Evolutionary conservation across 2,888 invertebrate genomes (phyloP).

Genomic region (Apomyelois bistriatella): DNA sequence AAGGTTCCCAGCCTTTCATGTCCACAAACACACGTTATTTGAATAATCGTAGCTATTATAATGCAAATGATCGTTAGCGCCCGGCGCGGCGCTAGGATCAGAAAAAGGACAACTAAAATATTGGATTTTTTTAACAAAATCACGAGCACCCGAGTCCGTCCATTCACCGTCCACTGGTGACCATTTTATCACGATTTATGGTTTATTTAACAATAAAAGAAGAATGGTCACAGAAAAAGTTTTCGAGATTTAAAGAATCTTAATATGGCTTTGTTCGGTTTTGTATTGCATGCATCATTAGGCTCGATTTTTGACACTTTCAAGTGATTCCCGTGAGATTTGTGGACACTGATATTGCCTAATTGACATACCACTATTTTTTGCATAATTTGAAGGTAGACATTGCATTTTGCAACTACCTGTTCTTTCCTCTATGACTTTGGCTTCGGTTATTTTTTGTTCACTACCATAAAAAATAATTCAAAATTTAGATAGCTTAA

Average conservation of each 20-base stretch:
- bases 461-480: too few species aligned
- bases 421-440: too few species aligned
- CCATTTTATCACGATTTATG: slow-evolving; percentile 77
- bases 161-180: slow-evolving; percentile 61
- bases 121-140: slow-evolving; percentile 45
- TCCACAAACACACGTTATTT: slow-evolving; percentile 42
- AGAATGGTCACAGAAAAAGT: slow-evolving; percentile 43
- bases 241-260: slow-evolving; percentile 40
- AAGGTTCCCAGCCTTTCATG: slow-evolving; percentile 36
- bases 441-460: too few species aligned
- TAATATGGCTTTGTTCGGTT: slow-evolving; percentile 54
- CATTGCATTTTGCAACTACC: not conserved
- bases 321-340: slow-evolving; percentile 55
- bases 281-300: slow-evolving; percentile 61
- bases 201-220: slow-evolving; percentile 77
- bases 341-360: slow-evolving; percentile 30
- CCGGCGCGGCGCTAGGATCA: slow-evolving; percentile 54
- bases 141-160: slow-evolving; percentile 43
- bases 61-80: slow-evolving; percentile 70
- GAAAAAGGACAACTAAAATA: slow-evolving; percentile 55
- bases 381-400: not conserved
- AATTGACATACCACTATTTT: slow-evolving; percentile 26
- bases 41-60: slow-evolving; percentile 56
- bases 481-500: too few species aligned
- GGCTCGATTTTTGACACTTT: slow-evolving; percentile 56